Base-by-base conservation (phyloP, 2,888 invertebrate genomes). In the Platycheirus rosarum region DNA sequence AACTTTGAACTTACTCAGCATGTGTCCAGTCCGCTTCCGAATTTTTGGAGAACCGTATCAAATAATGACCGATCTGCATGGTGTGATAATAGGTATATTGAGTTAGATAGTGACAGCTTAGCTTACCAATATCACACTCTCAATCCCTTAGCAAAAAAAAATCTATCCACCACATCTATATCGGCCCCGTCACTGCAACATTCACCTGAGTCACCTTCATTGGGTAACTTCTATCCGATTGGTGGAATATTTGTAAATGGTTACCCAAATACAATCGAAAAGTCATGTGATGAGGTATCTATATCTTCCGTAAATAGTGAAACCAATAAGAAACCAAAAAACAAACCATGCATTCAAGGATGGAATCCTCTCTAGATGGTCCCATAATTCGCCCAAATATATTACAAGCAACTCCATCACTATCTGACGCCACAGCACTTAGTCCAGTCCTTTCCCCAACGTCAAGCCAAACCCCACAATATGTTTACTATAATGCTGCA, bases 321-420 rank as follows among this genome's bases (percentile, higher is more conserved):
- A 48, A 87, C 87, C 0, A 90, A 88, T 62, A 89, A 90, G 85
- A 85, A 87, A 37, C 77, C 85, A 11, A 90, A 89, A 84, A 86
- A 90, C 8, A 91, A 91, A 78, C 89, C n/a, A n/a, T n/a, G n/a
- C n/a, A 35, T 23, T 68, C 7, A 29, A 86, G 86, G 86, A 75
- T 89, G 65, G 91, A 91, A 62, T 91, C 91, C 0, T 90, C 90
- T 1, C 79, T 91, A 4, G 91, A 91, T 79, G 89, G 90, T 0
- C 91, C 90, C 0, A 84, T 86, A 5, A 87, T 88, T 29, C 86
- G 88, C 4, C 86, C 75, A 14, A 84, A 79, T 40, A 55, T 73
- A 13, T 16, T 69, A 32, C 66, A 74, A 53, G 48, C 20, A 3
- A 48, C 48, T 8, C 29, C 82, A 14, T 14, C 16, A 18, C 40